Percentiles rank a stretch among this genome's conserved stretches.
Conservation (phyloP, 2,797 vertebrate species). For the Heterohyrax brucei region DNA sequence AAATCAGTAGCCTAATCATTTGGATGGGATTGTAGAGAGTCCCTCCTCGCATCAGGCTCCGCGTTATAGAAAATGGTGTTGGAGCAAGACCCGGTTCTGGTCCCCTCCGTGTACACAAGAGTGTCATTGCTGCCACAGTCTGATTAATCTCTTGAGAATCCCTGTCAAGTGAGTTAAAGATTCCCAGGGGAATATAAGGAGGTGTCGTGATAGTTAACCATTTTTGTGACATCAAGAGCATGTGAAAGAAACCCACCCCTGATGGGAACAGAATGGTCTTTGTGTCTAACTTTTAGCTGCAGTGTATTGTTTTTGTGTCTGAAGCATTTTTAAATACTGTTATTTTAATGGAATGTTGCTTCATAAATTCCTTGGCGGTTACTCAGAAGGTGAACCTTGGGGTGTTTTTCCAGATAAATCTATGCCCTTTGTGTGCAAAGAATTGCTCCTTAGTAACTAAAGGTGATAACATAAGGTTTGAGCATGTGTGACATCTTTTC, state of each 20-base stretch:
- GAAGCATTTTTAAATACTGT: constrained; percentile 10
- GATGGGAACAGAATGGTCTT: not conserved
- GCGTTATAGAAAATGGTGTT: not conserved
- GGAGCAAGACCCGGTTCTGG: not conserved
- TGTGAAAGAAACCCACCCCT: constrained; percentile 22
- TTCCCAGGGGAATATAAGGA: constrained; percentile 18
- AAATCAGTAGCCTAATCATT: constrained; percentile 35
- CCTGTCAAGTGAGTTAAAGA: not conserved
- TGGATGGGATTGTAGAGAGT: constrained; percentile 8
- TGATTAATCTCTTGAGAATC: not conserved
- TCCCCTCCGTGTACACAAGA: not conserved
- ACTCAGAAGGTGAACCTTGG: constrained; percentile 39
- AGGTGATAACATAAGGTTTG: not conserved
- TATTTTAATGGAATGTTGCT: constrained; percentile 21
- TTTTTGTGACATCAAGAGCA: constrained; percentile 23
- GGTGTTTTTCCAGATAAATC: constrained; percentile 24
- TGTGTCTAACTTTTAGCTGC: constrained; percentile 37
- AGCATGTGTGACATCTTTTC: not conserved
- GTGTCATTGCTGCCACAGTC: not conserved
- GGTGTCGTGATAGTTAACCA: not conserved
- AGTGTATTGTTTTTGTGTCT: constrained; percentile 43
- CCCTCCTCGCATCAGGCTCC: not conserved
- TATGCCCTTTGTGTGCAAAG: not conserved
- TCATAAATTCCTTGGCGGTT: constrained; percentile 18
- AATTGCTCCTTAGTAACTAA: not conserved